Base-by-base conservation (phyloP, 2,888 invertebrate species). In the Lampropteryx suffumata region DNA sequence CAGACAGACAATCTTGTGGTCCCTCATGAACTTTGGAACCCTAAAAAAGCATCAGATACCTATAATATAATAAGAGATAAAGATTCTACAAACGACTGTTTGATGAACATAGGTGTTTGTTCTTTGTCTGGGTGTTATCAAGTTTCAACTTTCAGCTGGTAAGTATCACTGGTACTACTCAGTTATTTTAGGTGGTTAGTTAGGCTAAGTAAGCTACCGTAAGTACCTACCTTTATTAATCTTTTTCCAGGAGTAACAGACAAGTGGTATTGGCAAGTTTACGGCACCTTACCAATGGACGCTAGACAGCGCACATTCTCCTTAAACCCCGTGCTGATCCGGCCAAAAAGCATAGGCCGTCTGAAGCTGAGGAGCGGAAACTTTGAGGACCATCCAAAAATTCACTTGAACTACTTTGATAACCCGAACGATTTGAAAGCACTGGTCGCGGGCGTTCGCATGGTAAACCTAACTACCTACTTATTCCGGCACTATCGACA, bases 391-490 rank as follows among this genome's bases (percentile, higher is more conserved):
- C 93, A 94, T 80, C 98, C 98, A 0, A 82, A 92, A 44, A 93
- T 98, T 69, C 91, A 95, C 39, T 94, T 96, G 0, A 97, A 98
- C 82, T 98, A 97, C 79, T 94, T 97, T 73, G 88, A 93, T 44
- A 83, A 94, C 65, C 91, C 92, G 2, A 91, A 93, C 21, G 98
- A 98, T 74, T 68, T 96, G n/a, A 80, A 88, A 12, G 92, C 93
- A 3, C 90, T 97, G 82, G 91, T 95, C 8, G 94, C 95, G 73
- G 96, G 95, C 30, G 91, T 95, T 27, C 92, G 94, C 71, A 86
- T 94, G 90, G 95, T 95, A 75, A 82, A 80, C n/a, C 2, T 21
- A 12, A 29, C 14, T 4, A 9, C 1, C 1, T 6, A 5, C 2
- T 17, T 17, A 17, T 17, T 17, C 4, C 4, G 4, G 2, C 17